Conservation (phyloP, 2,797 vertebrate species). For the Erethizon dorsatum region DNA sequence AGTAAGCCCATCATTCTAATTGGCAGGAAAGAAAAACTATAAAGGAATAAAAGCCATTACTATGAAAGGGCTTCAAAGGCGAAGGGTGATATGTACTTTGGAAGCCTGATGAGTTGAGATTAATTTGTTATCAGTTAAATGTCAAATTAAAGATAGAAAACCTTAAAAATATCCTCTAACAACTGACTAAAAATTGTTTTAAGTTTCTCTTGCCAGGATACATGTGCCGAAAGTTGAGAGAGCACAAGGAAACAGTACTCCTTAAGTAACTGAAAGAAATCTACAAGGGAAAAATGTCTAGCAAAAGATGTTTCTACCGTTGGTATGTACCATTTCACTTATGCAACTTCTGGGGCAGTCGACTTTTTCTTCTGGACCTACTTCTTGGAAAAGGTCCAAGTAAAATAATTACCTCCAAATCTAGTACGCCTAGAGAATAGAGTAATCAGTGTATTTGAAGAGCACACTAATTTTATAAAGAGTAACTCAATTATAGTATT, state of each 20-base stretch:
- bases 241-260: conserved; percentile 17
- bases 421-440: conserved; percentile 53
- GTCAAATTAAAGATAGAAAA: conserved; percentile 38
- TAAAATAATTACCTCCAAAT: conserved; percentile 64
- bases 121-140: conserved; percentile 33
- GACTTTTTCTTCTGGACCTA: conserved; percentile 55
- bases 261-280: conserved; percentile 49
- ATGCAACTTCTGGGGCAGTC: conserved; percentile 52
- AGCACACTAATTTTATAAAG: not conserved
- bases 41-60: conserved; percentile 28
- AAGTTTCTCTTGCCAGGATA: conserved; percentile 41
- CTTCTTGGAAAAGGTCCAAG: conserved; percentile 60
- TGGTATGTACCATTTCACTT: conserved; percentile 18
- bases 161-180: conserved; percentile 54
- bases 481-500: conserved; percentile 28
- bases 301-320: conserved; percentile 63
- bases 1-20: not conserved
- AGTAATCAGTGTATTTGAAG: conserved; percentile 18
- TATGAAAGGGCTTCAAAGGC: not conserved
- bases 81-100: not conserved
- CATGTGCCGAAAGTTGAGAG: not conserved
- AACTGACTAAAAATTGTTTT: conserved; percentile 1
- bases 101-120: conserved; percentile 26
- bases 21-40: conserved; percentile 34
- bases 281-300: not conserved